phyloP scores from a whole-genome alignment of 2,113 vertebrate species.

The Epinephelus cyanopodus region DNA sequence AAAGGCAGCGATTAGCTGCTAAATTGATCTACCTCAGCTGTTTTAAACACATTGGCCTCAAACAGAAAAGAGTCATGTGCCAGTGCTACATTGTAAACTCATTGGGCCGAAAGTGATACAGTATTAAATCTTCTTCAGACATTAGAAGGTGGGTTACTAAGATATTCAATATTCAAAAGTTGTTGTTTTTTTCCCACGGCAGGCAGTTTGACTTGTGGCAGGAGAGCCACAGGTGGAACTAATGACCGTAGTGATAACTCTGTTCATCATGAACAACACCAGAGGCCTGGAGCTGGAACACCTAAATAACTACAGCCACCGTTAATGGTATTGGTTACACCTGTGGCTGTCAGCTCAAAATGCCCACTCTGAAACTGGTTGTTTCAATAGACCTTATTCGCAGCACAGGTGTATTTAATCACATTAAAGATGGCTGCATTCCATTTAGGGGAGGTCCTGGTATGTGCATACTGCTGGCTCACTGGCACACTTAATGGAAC shows the following conservation, averaged over 20 bases:
- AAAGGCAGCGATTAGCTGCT: conserved; percentile 53
- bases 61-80: conserved; percentile 43
- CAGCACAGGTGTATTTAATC: too few relatives aligned
- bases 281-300: not conserved
- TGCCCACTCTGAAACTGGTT: not conserved
- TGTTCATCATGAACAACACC: conserved; percentile 25
- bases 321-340: conserved; percentile 5
- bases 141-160: not conserved
- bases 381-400: not conserved
- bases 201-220: not conserved
- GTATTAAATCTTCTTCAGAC: not conserved
- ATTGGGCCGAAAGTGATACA: not conserved
- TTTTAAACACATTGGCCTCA: conserved; percentile 26
- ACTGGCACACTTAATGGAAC: too few relatives aligned
- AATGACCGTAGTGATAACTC: conserved; percentile 41
- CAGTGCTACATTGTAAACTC: not conserved
- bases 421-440: too few relatives aligned
- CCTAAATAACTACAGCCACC: not conserved
- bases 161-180: not conserved
- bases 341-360: conserved; percentile 3
- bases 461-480: too few relatives aligned
- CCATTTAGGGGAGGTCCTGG: too few relatives aligned
- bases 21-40: conserved; percentile 50
- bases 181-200: not conserved
- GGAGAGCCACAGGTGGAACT: conserved; percentile 37